These are phyloP conservation scores for Platysternon megacephalum DNA, from an alignment of 2,113 vertebrate genomes.

Conservation along the genomic window DNA sequence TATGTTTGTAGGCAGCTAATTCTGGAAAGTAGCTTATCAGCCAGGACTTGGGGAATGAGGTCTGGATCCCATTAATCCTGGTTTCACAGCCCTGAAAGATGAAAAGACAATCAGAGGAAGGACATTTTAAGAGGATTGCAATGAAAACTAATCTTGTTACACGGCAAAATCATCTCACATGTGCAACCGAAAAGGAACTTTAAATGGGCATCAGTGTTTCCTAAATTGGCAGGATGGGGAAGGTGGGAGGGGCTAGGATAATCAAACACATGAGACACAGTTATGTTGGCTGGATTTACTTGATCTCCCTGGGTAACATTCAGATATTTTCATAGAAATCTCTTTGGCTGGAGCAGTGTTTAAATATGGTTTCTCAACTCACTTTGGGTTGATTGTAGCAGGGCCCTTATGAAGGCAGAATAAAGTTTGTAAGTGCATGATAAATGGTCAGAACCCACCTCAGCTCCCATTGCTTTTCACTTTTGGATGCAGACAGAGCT, in stretches of 20 bases:
- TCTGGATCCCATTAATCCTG: slow-evolving; percentile 48
- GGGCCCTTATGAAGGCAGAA: background rate
- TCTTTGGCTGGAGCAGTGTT: background rate
- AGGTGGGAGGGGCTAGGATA: background rate
- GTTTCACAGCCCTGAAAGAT: slow-evolving; percentile 49
- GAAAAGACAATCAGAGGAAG: slow-evolving; percentile 55
- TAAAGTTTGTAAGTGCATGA: background rate
- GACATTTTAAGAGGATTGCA: slow-evolving; percentile 60
- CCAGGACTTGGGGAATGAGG: slow-evolving; percentile 23
- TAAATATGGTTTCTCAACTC: background rate
- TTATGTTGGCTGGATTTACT: background rate
- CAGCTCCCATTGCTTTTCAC: background rate
- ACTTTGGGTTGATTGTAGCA: background rate
- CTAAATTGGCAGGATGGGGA: background rate
- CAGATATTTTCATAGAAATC: slow-evolving; percentile 12
- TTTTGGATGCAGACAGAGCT: no score
- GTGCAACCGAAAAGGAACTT: background rate
- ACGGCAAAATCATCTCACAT: slow-evolving; percentile 29
- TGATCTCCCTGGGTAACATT: background rate
- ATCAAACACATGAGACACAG: background rate
- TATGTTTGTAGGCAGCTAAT: slow-evolving; percentile 23
- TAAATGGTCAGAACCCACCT: background rate
- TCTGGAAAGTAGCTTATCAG: slow-evolving; percentile 51
- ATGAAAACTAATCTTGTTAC: slow-evolving; percentile 62
- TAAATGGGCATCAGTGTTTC: slow-evolving; percentile 12